Evolutionary conservation across 2,888 invertebrate genomes (phyloP), one percentile per base, ranked within the genome.

Genomic region (Oxycera nigricornis): DNA sequence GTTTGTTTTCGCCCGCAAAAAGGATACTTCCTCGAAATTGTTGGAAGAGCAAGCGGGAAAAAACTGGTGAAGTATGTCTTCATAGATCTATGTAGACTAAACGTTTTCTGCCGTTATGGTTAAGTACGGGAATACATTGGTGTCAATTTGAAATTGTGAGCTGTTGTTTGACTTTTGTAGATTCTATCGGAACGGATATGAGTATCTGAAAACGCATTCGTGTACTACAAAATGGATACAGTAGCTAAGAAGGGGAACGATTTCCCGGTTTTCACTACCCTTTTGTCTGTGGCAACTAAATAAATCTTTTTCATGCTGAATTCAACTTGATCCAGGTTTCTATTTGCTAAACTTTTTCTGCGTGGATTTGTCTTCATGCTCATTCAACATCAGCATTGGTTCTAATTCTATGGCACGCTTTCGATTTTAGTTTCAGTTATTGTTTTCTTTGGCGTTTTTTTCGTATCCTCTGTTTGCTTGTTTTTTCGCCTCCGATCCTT

Each of bases 151-250:
- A 68, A 68, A 28, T 70, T 41, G 70, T 52, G 24, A 28, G 68
- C 30, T 70, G 31, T 55, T 52, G 52, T 52, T 35, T 70, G 70
- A 70, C 52, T 70, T 70, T 20, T 52, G 52, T 59, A 30, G 57
- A 24, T 55, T 50, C 9, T 68, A 50, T 68, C 68, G 24, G 50
- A 59, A 31, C 57, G 41, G 59, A 72, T 72, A 31, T 26, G 59
- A 72, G 35, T 61, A 57, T 20, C 50, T 20, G 52, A 67, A 73
- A 73, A 73, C 73, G 55, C 73, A 73, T 73, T 73, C 67, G 65
- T 73, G 67, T 65, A 52, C 59, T 65, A 65, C 73, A 73, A 73
- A 73, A 67, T 52, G 65, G 65, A 65, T 73, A 65, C 35, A 55
- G 67, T 22, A 61, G 41, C 7, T 24, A 39, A 14, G 30, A 35